These are phyloP conservation scores for Ochotona curzoniae DNA, from an alignment of 2,113 vertebrate species.

Conservation along the genomic window DNA sequence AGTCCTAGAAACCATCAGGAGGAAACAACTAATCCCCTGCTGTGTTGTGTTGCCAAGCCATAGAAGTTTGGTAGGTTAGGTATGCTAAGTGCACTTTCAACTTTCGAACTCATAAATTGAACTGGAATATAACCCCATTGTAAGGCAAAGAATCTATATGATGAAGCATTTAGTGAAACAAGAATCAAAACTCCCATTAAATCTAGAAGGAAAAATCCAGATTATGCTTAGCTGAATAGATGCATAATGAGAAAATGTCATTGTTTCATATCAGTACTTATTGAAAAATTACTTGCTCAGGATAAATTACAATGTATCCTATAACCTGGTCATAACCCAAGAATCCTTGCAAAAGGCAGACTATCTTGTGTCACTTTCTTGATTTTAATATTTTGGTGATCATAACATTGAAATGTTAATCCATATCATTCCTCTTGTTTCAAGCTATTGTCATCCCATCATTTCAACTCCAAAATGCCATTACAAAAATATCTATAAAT, in stretches of 20 bases:
- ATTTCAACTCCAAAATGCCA: conserved; percentile 56
- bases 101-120: too few relatives aligned
- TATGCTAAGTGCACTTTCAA: too few relatives aligned
- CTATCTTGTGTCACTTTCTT: not conserved
- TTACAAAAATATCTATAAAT: conserved; percentile 47
- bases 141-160: too few relatives aligned
- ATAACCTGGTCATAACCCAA: conserved; percentile 13
- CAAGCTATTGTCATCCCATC: conserved; percentile 44
- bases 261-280: not conserved
- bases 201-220: not conserved
- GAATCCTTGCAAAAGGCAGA: not conserved
- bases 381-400: conserved; percentile 30
- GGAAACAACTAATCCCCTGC: too few relatives aligned
- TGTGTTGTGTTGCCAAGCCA: too few relatives aligned
- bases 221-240: conserved; percentile 13
- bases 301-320: conserved; percentile 30
- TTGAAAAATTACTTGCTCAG: not conserved
- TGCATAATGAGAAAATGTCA: not conserved
- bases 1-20: too few relatives aligned
- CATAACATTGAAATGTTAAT: not conserved
- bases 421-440: not conserved
- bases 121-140: too few relatives aligned
- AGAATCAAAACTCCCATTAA: conserved; percentile 16
- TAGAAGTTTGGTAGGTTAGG: too few relatives aligned
- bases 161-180: conserved; percentile 22